phyloP scores from a whole-genome alignment of 2,888 invertebrate species.

The Caenorhabditis sp. region DNA sequence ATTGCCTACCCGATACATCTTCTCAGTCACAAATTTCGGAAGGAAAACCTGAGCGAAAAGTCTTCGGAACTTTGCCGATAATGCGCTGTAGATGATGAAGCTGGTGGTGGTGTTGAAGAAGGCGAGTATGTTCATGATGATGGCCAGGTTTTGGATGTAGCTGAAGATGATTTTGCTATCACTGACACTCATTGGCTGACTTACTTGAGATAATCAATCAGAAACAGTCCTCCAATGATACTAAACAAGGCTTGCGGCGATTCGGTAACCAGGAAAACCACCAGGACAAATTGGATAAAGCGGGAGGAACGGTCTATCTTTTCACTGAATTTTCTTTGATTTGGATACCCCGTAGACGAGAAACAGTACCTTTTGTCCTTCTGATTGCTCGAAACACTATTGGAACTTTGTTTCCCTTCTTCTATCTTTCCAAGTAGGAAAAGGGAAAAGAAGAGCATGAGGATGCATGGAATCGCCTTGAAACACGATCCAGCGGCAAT shows the following conservation, averaged over 20 bases:
- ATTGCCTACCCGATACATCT: background rate
- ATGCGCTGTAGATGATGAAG: constrained; percentile 38
- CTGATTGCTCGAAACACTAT: background rate
- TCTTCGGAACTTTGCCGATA: constrained; percentile 32
- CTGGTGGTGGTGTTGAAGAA: constrained; percentile 38
- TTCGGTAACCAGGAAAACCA: constrained; percentile 16
- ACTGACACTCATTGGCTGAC: background rate
- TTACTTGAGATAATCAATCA: constrained; percentile 23
- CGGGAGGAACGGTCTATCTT: constrained; percentile 16
- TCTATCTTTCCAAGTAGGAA: constrained; percentile 23
- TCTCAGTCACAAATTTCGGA: background rate
- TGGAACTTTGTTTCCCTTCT: constrained; percentile 28
- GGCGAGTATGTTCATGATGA: constrained; percentile 32
- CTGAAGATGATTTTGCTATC: background rate
- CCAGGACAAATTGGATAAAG: constrained; percentile 10
- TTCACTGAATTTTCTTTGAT: background rate
- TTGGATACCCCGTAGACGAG: too few species aligned
- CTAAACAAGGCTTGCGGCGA: constrained; percentile 11
- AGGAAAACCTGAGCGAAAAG: constrained; percentile 21
- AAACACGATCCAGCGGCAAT: constrained; percentile 17
- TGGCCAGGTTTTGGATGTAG: constrained; percentile 19
- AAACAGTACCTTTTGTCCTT: constrained; percentile 23
- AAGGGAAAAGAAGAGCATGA: constrained; percentile 19
- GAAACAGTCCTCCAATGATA: constrained; percentile 13
- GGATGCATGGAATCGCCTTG: constrained; percentile 35